Percentiles rank a stretch among this genome's conserved stretches.
Conservation (phyloP, 2,888 invertebrate genomes). For the Synergus itoensis region DNA sequence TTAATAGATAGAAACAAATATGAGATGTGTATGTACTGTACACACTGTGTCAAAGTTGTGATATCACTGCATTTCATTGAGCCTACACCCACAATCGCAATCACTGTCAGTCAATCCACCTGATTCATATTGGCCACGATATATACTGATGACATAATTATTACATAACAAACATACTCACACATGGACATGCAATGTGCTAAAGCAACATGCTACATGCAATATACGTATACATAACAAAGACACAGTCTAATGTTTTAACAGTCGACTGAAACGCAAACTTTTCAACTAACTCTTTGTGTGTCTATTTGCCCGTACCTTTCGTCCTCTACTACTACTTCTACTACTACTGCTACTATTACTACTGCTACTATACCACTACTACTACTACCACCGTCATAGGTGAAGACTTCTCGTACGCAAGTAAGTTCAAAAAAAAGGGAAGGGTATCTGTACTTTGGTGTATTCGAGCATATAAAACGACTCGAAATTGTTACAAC, state of each 20-base stretch:
- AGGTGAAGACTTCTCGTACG: constrained; percentile 83
- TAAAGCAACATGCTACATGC: constrained; percentile 2
- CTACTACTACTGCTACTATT: constrained; percentile 57
- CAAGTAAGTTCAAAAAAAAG: constrained; percentile 80
- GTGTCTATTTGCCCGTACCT: constrained; percentile 75
- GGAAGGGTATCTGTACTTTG: constrained; percentile 53
- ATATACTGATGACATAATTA: constrained; percentile 17
- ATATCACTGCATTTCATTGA: constrained; percentile 42
- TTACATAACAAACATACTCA: constrained; percentile 16
- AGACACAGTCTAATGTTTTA: constrained; percentile 47
- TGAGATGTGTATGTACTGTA: constrained; percentile 20
- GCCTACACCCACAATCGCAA: constrained; percentile 12
- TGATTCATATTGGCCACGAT: constrained; percentile 6
- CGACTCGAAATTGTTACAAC: constrained; percentile 39
- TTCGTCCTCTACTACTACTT: constrained; percentile 71
- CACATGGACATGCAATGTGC: constrained; percentile 37
- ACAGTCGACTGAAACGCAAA: constrained; percentile 50
- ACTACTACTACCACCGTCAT: constrained; percentile 62
- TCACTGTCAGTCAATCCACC: constrained; percentile 25
- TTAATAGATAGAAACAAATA: constrained; percentile 37
- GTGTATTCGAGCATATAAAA: constrained; percentile 55
- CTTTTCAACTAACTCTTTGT: constrained; percentile 64
- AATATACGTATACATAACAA: constrained; percentile 44
- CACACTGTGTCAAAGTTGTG: constrained; percentile 13
- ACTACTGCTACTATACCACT: constrained; percentile 61